Evolutionary conservation across 2,888 invertebrate genomes (phyloP).

Genomic region (Stenchaetothrips biformis): DNA sequence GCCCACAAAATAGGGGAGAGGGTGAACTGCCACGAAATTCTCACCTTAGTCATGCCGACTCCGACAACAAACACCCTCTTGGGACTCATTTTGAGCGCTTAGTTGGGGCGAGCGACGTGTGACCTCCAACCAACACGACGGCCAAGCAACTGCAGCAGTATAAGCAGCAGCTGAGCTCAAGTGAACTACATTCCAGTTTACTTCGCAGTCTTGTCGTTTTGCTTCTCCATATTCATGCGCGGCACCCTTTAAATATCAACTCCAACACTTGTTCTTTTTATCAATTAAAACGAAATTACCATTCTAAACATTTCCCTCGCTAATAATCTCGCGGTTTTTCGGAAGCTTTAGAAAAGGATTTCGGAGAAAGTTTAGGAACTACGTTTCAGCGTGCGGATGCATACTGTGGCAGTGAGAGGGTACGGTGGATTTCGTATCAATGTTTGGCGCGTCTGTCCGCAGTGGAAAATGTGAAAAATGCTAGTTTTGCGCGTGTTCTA

Average conservation of each 20-base stretch:
- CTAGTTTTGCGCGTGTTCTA: constrained; percentile 28
- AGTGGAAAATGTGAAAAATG: constrained; percentile 28
- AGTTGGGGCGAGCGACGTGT: not conserved
- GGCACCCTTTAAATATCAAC: not conserved
- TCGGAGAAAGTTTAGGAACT: not conserved
- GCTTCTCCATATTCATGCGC: constrained; percentile 13
- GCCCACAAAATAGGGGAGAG: constrained; percentile 10
- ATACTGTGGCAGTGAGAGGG: constrained; percentile 27
- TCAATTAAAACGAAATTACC: not conserved
- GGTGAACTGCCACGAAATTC: constrained; percentile 34
- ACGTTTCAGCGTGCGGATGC: constrained; percentile 24
- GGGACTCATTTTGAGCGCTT: constrained; percentile 30
- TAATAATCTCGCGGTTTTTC: not conserved
- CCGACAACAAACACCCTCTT: constrained; percentile 79
- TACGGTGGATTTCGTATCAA: constrained; percentile 21
- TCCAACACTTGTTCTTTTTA: not conserved
- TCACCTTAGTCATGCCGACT: constrained; percentile 93
- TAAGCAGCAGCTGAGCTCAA: not conserved
- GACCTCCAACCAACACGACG: constrained; percentile 19
- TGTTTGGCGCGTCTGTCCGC: constrained; percentile 35
- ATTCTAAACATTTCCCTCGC: not conserved
- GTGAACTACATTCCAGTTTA: constrained; percentile 21
- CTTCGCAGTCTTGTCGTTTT: not conserved
- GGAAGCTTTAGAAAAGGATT: not conserved
- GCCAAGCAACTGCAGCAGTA: not conserved